Percentiles rank a stretch among this genome's conserved stretches.
These are phyloP conservation scores for Acanthoscelides obtectus DNA, from an alignment of 2,888 invertebrate species.

Conservation along the genomic window DNA sequence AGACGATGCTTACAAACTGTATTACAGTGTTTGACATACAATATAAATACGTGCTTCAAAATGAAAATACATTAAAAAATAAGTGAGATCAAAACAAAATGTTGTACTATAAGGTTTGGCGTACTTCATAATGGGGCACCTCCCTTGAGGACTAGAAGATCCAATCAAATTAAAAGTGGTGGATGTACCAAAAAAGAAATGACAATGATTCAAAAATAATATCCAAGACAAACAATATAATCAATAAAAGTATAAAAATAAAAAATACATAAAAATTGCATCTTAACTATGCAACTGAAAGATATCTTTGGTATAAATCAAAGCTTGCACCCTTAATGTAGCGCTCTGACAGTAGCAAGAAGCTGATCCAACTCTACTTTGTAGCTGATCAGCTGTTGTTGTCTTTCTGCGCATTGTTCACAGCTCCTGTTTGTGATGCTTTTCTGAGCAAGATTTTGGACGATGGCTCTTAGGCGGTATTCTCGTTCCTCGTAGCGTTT, in stretches of 20 bases:
- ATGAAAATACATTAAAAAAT: no score
- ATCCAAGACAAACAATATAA: neutral
- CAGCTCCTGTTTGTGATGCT: conserved; percentile 41
- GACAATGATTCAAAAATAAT: no score
- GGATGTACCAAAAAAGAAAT: no score
- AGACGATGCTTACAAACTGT: no score
- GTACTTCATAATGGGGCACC: no score
- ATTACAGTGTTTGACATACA: no score
- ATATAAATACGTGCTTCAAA: no score
- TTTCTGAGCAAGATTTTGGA: conserved; percentile 47
- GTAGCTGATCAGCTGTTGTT: conserved; percentile 44
- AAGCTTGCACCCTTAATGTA: conserved; percentile 22
- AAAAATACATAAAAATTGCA: conserved; percentile 9
- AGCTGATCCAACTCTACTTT: conserved; percentile 47
- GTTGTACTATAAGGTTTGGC: no score
- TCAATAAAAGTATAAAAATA: conserved; percentile 2
- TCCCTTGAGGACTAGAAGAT: no score
- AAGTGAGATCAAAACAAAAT: no score
- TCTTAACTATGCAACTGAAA: conserved; percentile 2
- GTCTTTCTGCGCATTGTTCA: conserved; percentile 44
- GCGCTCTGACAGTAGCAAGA: conserved; percentile 42
- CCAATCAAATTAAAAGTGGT: no score
- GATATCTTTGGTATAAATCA: conserved; percentile 7
- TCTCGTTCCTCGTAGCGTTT: conserved; percentile 50
- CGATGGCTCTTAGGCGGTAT: conserved; percentile 46